Evolutionary conservation across 2,888 invertebrate genomes (phyloP), one percentile per base, ranked within the genome.

Genomic region (Microchrysa polita): DNA sequence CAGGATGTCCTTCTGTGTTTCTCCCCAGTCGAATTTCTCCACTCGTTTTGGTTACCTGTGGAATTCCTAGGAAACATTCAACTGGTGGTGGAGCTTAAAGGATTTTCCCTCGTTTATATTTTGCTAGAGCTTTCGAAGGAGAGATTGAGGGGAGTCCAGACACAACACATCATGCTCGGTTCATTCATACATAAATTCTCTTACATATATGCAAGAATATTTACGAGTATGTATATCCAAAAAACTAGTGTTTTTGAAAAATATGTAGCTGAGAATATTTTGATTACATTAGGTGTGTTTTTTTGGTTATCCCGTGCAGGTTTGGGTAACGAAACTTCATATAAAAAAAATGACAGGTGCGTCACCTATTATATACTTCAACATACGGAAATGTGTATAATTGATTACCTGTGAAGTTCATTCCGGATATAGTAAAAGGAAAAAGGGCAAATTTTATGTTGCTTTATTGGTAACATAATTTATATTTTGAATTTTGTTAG

Each of bases 341-440:
- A 48, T 48, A 48, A 4, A 5, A 12, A n/a, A 48, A 12, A n/a
- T 48, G 48, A n/a, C 12, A 48, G 27, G n/a, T n/a, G n/a, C n/a
- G n/a, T n/a, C n/a, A n/a, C n/a, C n/a, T n/a, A n/a, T n/a, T n/a
- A n/a, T n/a, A n/a, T n/a, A n/a, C n/a, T n/a, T n/a, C n/a, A n/a
- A 48, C 16, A 5, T 12, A 10, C 48, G 48, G 12, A n/a, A 7
- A 12, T 48, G 48, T 48, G 48, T 61, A 10, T 61, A 61, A 61
- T 61, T 61, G 40, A 61, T 61, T 61, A 61, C 61, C 61, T 40
- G 27, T 61, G 16, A 61, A 61, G 61, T 61, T 14, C 40, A 40
- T 61, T 18, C 61, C 61, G 61, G 61, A 40, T 40, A 27, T 40
- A 61, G 34, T 34, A 23, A 5, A 10, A 61, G 23, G 23, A 61